Base-by-base conservation (phyloP, 2,113 vertebrate species). In the Baryphthengus martii region DNA sequence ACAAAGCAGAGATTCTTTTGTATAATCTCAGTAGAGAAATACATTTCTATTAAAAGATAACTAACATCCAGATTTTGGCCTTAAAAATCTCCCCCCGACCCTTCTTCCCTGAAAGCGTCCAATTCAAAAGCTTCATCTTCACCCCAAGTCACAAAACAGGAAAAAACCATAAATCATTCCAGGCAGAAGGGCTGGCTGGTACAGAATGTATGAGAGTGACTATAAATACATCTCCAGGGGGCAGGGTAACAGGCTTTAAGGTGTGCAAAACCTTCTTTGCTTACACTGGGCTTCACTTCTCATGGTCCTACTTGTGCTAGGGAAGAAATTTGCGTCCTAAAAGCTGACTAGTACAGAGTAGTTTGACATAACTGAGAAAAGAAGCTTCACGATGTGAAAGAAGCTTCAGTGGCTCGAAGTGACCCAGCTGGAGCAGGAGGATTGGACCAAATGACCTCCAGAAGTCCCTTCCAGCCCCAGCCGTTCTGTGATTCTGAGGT, bases 251-350 rank as follows among this genome's bases (percentile, higher is more conserved):
- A n/a, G 42, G 49, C 63, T 65, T 25, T 42, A 28, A 65, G 40
- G n/a, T 7, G 50, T 72, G 35, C 25, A 66, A 44, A 65, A 55
- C 63, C 58, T 28, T 21, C 3, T 14, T 13, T 47, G 11, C 17
- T 49, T 31, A n/a, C 0, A 0, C 1, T 61, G 45, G 58, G 33
- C 42, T 77, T 66, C 12, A 21, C 19, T 68, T 65, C 28, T 63
- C 39, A 16, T 14, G 47, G 33, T 82, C 45, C 16, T 78, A 1
- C 47, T 40, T 68, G 19, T 53, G 85, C 47, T 24, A 75, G 56
- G 33, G 39, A 49, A 63, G 42, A 85, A 73, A 59, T 12, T 1
- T 7, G 11, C 35, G 37, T 39, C 67, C 53, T 37, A 9, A 88
- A 55, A 29, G 16, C 14, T 61, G 28, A 47, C 58, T 26, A 9